These are phyloP conservation scores for Liodrosophila aerea DNA, from an alignment of 2,888 invertebrate species.

Conservation along the genomic window DNA sequence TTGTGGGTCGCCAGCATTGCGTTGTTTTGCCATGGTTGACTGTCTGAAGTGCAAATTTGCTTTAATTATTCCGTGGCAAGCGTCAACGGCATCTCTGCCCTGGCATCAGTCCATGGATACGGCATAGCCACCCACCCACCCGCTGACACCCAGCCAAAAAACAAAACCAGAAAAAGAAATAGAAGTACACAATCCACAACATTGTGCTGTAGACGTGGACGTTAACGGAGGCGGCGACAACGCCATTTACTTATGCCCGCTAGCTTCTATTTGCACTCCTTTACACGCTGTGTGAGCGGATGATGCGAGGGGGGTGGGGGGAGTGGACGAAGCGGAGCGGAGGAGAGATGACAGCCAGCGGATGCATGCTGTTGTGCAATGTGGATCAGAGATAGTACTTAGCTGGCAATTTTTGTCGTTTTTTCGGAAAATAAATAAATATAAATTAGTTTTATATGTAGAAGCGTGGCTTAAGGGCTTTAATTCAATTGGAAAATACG, in stretches of 20 bases:
- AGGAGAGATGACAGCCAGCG: not conserved
- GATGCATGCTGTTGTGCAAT: conserved; percentile 2
- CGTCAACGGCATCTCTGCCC: conserved; percentile 62
- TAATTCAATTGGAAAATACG: too few relatives aligned
- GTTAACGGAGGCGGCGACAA: conserved; percentile 50
- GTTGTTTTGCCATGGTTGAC: conserved; percentile 63
- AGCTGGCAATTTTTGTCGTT: not conserved
- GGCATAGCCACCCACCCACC: conserved; percentile 12
- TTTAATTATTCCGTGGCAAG: conserved; percentile 78
- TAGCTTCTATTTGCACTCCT: conserved; percentile 35
- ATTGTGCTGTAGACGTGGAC: conserved; percentile 16
- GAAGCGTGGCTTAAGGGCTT: too few relatives aligned
- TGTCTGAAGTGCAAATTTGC: conserved; percentile 82
- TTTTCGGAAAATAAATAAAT: too few relatives aligned
- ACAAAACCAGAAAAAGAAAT: not conserved
- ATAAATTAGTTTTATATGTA: too few relatives aligned
- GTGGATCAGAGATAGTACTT: conserved; percentile 10
- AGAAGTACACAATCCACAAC: conserved; percentile 6
- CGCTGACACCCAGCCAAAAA: conserved; percentile 18
- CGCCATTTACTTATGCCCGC: conserved; percentile 59
- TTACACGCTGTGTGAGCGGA: not conserved
- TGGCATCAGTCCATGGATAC: conserved; percentile 15
- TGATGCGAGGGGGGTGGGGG: too few relatives aligned
- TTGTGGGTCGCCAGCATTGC: conserved; percentile 66
- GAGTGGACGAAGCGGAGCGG: not conserved